phyloP scores from a whole-genome alignment of 2,113 vertebrate genomes.

The Sphyrna mokarran region DNA sequence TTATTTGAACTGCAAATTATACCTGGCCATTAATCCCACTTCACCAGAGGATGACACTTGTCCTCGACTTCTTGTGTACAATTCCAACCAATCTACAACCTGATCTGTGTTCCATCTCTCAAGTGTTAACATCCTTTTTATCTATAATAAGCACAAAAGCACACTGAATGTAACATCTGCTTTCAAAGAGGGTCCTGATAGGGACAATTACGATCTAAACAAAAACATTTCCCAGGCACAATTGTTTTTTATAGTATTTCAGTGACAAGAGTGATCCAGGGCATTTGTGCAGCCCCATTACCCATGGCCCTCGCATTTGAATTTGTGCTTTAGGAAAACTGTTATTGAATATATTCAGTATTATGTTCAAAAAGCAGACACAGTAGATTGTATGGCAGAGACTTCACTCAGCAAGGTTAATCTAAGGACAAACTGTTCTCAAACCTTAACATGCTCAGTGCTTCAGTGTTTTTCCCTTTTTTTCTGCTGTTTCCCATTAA shows the following conservation, averaged over 20 bases:
- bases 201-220: not conserved
- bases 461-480: slow-evolving; percentile 2
- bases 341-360: not conserved
- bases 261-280: not conserved
- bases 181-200: not conserved
- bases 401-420: slow-evolving; percentile 10
- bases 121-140: not conserved
- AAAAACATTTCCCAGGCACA: not conserved
- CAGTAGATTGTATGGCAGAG: not conserved
- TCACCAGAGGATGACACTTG: not conserved
- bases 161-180: not conserved
- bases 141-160: not conserved
- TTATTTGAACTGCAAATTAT: not conserved
- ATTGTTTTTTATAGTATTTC: not conserved
- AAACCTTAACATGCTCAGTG: slow-evolving; percentile 16
- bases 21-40: not conserved
- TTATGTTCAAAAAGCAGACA: not conserved
- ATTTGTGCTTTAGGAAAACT: not conserved
- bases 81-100: not conserved
- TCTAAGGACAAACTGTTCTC: not conserved
- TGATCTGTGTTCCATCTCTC: not conserved
- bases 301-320: not conserved
- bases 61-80: not conserved
- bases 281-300: not conserved
- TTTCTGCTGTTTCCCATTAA: not conserved